These are phyloP conservation scores for Periophthalmus magnuspinnatus DNA, from an alignment of 2,797 vertebrate genomes.

Conservation along the genomic window DNA sequence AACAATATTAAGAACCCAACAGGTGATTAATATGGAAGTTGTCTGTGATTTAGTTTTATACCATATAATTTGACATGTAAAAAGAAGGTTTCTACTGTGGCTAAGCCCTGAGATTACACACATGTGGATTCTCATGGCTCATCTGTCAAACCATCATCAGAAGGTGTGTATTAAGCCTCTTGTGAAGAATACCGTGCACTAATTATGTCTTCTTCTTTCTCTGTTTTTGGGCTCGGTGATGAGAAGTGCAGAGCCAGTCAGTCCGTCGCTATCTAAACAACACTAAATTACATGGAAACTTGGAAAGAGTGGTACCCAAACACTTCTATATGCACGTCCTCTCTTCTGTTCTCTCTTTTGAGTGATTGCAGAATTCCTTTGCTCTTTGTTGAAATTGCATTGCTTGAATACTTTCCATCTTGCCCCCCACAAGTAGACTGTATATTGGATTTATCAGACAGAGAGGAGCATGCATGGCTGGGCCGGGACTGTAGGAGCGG, in stretches of 20 bases:
- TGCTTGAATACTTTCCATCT: slow-evolving; percentile 70
- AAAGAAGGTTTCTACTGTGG: neutral
- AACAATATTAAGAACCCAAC: neutral
- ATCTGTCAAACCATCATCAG: slow-evolving; percentile 60
- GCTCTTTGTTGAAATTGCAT: slow-evolving; percentile 75
- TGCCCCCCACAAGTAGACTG: slow-evolving; percentile 17
- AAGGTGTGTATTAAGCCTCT: slow-evolving; percentile 67
- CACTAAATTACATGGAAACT: slow-evolving; percentile 69
- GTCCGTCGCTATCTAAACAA: slow-evolving; percentile 62
- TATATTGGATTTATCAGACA: slow-evolving; percentile 60
- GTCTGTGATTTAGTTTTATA: neutral
- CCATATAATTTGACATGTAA: neutral
- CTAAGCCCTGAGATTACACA: slow-evolving; percentile 9
- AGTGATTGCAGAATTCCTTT: slow-evolving; percentile 75
- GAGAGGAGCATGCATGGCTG: slow-evolving; percentile 62
- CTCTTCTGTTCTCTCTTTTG: slow-evolving; percentile 39
- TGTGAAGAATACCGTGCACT: slow-evolving; percentile 32
- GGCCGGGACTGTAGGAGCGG: slow-evolving; percentile 44
- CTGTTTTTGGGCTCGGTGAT: slow-evolving; percentile 26
- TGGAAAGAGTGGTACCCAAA: slow-evolving; percentile 38
- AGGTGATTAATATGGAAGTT: neutral
- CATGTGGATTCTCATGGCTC: slow-evolving; percentile 40
- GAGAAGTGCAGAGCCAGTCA: slow-evolving; percentile 52
- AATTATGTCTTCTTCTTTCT: slow-evolving; percentile 48
- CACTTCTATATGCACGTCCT: slow-evolving; percentile 36